Conservation (phyloP, 2,888 invertebrate species). For the Atrina japonica region DNA sequence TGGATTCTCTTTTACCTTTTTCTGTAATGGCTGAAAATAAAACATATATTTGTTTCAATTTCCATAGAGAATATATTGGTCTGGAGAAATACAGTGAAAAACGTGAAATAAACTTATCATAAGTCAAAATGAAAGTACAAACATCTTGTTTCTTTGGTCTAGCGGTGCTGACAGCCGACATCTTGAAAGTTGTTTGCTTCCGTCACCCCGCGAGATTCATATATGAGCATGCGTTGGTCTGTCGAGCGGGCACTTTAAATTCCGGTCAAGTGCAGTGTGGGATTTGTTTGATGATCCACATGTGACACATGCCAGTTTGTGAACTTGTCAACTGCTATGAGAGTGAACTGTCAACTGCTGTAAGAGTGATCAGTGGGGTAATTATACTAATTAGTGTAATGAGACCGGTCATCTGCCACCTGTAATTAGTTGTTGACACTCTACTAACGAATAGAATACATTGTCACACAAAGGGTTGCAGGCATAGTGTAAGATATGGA, state of each 20-base stretch:
- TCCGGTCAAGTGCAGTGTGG: slow-evolving; percentile 28
- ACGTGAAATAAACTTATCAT: no score
- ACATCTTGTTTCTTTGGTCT: slow-evolving; percentile 69
- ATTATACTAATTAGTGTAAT: no score
- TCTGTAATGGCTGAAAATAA: slow-evolving; percentile 73
- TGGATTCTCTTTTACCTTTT: slow-evolving; percentile 78
- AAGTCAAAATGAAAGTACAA: slow-evolving; percentile 45
- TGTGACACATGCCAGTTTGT: not conserved
- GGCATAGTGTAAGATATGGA: no score
- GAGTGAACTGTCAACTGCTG: not conserved
- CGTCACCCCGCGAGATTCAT: slow-evolving; percentile 56
- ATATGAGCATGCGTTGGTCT: slow-evolving; percentile 41
- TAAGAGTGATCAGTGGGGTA: no score
- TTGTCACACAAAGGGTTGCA: no score
- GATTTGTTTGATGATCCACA: slow-evolving; percentile 28
- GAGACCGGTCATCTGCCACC: no score
- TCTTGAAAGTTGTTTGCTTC: slow-evolving; percentile 57
- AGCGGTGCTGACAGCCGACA: slow-evolving; percentile 73
- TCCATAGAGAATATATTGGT: not conserved
- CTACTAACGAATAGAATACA: no score
- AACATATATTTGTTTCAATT: not conserved
- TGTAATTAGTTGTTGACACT: no score
- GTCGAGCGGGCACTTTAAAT: slow-evolving; percentile 16
- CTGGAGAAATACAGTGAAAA: no score
- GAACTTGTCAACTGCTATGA: no score